These are phyloP conservation scores for Plectropomus leopardus DNA, from an alignment of 2,113 vertebrate genomes.

Conservation along the genomic window DNA sequence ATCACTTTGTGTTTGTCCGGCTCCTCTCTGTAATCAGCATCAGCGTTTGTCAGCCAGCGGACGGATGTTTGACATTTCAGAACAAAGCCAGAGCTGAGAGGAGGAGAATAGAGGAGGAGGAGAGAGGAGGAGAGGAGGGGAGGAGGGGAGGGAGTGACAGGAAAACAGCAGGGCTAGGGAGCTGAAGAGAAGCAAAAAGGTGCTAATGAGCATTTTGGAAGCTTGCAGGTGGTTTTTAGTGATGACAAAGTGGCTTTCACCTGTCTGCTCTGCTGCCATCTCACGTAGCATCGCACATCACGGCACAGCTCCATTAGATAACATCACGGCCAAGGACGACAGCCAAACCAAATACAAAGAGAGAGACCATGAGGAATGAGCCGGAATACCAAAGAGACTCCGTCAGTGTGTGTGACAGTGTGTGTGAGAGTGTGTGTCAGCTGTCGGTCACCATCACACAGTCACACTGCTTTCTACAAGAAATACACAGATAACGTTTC, in stretches of 20 bases:
- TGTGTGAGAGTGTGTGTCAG: constrained; percentile 1
- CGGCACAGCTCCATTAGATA: constrained; percentile 61
- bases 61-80: constrained; percentile 68
- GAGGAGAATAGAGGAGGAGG: no score
- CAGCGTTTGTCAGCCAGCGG: constrained; percentile 34
- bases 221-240: constrained; percentile 69
- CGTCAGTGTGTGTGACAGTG: background rate
- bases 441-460: background rate
- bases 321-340: constrained; percentile 42
- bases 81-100: constrained; percentile 51
- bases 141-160: constrained; percentile 22
- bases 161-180: constrained; percentile 42
- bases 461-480: background rate
- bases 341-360: constrained; percentile 42
- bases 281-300: constrained; percentile 61
- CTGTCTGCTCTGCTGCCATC: constrained; percentile 74
- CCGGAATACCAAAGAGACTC: constrained; percentile 56
- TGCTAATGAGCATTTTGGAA: constrained; percentile 76
- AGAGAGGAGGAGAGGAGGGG: background rate
- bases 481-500: background rate
- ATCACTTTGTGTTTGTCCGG: constrained; percentile 46
- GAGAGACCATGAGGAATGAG: constrained; percentile 35
- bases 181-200: constrained; percentile 58
- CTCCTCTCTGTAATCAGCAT: constrained; percentile 64
- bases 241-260: constrained; percentile 74